A percentile compares a stretch with the other conserved stretches of the same genome.
Evolutionary conservation across 1,140 invertebrate species (phyloP).

Genomic region (Spodoptera litura): DNA sequence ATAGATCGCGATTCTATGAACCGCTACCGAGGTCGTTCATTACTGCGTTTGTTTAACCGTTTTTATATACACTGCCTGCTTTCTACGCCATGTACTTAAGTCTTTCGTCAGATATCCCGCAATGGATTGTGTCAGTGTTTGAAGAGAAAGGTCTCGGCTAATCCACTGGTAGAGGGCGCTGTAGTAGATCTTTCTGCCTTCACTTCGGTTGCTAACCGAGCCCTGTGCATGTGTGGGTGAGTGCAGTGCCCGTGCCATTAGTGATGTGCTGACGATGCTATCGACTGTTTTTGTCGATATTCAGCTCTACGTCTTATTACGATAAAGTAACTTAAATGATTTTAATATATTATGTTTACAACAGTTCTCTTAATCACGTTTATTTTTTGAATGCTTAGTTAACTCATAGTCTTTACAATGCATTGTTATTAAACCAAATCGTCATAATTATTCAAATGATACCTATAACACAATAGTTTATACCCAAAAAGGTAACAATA

Average conservation of each 20-base stretch:
- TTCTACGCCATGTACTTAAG: neutral
- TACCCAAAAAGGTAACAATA: constrained; percentile 12
- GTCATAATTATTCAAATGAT: no score
- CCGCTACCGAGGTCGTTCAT: constrained; percentile 48
- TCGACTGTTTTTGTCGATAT: constrained; percentile 51
- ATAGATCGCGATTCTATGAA: constrained; percentile 69
- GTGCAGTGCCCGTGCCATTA: constrained; percentile 70
- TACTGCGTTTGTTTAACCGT: neutral
- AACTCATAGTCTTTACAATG: no score
- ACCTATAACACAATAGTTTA: neutral
- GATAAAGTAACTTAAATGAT: neutral
- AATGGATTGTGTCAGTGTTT: constrained; percentile 46
- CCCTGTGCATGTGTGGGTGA: constrained; percentile 66
- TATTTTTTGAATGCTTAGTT: no score
- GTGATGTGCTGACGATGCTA: constrained; percentile 54
- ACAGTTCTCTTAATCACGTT: no score
- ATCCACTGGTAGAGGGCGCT: constrained; percentile 50
- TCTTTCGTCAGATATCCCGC: constrained; percentile 11
- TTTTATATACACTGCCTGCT: neutral
- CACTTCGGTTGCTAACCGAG: constrained; percentile 80
- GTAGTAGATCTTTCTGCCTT: constrained; percentile 77
- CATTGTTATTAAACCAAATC: no score
- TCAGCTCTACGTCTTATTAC: neutral
- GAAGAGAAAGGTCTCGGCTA: constrained; percentile 49
- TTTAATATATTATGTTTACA: no score